phyloP scores from a whole-genome alignment of 2,888 invertebrate genomes.

The Galeruca laticollis region DNA sequence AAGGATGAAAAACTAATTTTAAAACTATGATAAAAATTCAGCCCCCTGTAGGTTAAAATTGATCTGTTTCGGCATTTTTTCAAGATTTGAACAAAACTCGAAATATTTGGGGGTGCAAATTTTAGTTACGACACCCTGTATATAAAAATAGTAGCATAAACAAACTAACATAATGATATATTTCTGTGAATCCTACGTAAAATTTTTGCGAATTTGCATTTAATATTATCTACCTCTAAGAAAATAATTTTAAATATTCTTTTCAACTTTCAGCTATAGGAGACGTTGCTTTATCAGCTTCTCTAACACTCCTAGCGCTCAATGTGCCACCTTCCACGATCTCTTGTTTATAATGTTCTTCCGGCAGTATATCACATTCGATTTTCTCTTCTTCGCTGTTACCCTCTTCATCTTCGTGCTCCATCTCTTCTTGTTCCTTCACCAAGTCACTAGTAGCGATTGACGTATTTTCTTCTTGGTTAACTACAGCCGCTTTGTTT shows the following conservation, averaged over 20 bases:
- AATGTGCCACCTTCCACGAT: constrained; percentile 41
- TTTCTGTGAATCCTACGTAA: too few relatives aligned
- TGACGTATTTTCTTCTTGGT: constrained; percentile 46
- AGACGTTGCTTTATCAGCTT: constrained; percentile 70
- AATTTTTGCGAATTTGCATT: too few relatives aligned
- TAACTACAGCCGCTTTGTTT: constrained; percentile 40
- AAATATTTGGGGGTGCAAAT: too few relatives aligned
- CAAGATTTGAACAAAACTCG: too few relatives aligned
- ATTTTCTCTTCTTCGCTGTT: constrained; percentile 53
- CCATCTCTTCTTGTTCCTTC: constrained; percentile 44
- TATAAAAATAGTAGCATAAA: too few relatives aligned
- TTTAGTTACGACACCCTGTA: too few relatives aligned
- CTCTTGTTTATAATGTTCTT: constrained; percentile 47
- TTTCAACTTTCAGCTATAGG: constrained; percentile 56
- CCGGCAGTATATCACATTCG: constrained; percentile 50
- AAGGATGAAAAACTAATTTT: too few relatives aligned
- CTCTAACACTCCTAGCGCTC: constrained; percentile 32
- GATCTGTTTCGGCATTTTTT: too few relatives aligned
- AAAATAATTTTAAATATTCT: constrained; percentile 1
- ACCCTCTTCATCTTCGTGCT: constrained; percentile 47
- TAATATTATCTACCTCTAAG: background rate
- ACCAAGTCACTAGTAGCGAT: constrained; percentile 40
- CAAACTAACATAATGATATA: too few relatives aligned
- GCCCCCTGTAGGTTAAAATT: too few relatives aligned
- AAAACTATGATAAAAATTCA: too few relatives aligned